These are phyloP conservation scores for Miniopterus natalensis DNA, from an alignment of 2,113 vertebrate species.

Conservation along the genomic window DNA sequence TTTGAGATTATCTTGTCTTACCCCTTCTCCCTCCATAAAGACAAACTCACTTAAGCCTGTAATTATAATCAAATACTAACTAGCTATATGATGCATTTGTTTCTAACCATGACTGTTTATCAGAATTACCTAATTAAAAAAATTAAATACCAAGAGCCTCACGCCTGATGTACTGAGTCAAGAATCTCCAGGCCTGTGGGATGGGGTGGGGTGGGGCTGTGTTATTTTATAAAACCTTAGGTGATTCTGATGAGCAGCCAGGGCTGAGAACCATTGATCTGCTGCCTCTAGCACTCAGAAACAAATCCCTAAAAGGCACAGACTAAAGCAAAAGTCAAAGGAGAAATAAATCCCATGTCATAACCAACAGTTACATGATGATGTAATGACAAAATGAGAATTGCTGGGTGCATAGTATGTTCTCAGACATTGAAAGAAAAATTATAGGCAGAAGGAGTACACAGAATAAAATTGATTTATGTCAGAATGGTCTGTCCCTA, in stretches of 20 bases:
- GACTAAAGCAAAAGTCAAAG: constrained; percentile 16
- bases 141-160: background rate
- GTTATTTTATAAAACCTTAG: constrained; percentile 6
- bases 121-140: background rate
- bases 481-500: background rate
- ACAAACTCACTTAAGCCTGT: background rate
- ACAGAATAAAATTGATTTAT: constrained; percentile 20
- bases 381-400: background rate
- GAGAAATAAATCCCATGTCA: background rate
- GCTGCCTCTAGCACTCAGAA: background rate
- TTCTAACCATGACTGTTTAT: background rate
- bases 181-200: background rate
- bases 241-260: background rate
- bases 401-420: background rate
- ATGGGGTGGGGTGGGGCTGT: background rate
- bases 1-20: background rate
- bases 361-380: background rate
- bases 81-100: background rate
- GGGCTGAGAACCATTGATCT: background rate
- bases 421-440: constrained; percentile 15
- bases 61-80: background rate
- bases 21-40: background rate
- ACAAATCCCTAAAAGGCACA: background rate
- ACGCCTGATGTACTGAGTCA: background rate
- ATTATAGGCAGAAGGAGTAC: background rate